Base-by-base conservation (phyloP, 2,113 vertebrate genomes). In the Elephantulus edwardii region DNA sequence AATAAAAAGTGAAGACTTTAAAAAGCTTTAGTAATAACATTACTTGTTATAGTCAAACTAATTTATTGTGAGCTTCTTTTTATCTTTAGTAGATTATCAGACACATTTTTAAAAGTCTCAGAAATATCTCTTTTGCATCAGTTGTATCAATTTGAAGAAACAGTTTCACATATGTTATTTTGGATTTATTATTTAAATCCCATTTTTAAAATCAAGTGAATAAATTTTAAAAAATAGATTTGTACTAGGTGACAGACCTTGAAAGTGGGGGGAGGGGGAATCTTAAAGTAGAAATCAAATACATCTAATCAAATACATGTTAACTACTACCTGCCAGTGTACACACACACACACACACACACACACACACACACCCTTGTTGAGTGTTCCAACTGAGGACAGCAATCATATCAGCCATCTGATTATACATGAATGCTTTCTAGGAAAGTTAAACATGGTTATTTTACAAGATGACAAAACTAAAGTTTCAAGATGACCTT, bases 221-320 rank as follows among this genome's bases (percentile, higher is more conserved):
- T 79, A 81, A 72, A 79, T 60, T 60, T 93, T 86, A 13, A 38
- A 91, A 89, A 87, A 40, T 76, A 87, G 40, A 89, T 92, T 91
- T 92, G 58, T 19, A 60, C 42, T 75, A 85, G 40, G 72, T 8
- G 66, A 6, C 13, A 78, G 30, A 71, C 22, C 79, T 68, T 78
- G 22, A 78, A 14, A 84, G 52, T 77, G 26, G 86, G 93, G 91
- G n/a, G n/a, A n/a, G n/a, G n/a, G n/a, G n/a, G n/a, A 80, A 33
- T 79, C 48, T 85, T 85, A 68, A 84, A 86, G 54, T 91, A 58
- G 64, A 85, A 64, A 60, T 86, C 71, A 90, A 87, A 93, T 33
- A 58, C 62, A 77, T 79, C n/a, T n/a, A 64, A 60, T 86, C 71
- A 90, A 87, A 93, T 33, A 58, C 62, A 77, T 79, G n/a, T 88